Conservation (phyloP, 2,888 invertebrate species). For the Eucera pruinosa region DNA sequence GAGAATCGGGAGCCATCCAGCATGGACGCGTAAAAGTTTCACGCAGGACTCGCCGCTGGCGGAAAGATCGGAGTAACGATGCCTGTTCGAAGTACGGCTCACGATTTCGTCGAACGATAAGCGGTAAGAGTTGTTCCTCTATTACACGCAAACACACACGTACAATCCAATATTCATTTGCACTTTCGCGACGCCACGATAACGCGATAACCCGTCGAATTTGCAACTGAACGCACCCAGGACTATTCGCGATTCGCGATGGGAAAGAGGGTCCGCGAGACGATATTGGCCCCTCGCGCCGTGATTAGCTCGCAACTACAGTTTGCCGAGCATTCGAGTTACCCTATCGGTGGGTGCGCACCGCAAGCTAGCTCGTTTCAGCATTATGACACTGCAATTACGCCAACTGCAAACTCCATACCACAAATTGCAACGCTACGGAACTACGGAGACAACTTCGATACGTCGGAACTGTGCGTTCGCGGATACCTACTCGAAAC, state of each 20-base stretch:
- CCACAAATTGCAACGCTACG: conserved; percentile 46
- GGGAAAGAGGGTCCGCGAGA: too few species aligned
- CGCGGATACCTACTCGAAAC: conserved; percentile 25
- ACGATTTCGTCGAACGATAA: conserved; percentile 45
- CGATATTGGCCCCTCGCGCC: background rate
- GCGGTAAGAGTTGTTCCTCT: conserved; percentile 46
- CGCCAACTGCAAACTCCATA: conserved; percentile 54
- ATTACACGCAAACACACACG: too few species aligned
- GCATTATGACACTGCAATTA: conserved; percentile 59
- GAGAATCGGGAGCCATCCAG: too few species aligned
- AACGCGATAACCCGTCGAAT: background rate
- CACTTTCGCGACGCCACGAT: background rate
- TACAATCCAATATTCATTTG: background rate
- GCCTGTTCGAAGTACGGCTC: conserved; percentile 18
- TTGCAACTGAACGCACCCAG: too few species aligned
- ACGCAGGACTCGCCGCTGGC: background rate
- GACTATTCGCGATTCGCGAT: too few species aligned
- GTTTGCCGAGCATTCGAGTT: conserved; percentile 1
- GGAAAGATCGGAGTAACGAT: conserved; percentile 16
- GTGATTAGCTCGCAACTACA: conserved; percentile 29
- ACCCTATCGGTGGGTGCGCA: conserved; percentile 21
- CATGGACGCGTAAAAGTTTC: background rate
- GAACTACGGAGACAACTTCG: conserved; percentile 33
- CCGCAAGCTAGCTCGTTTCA: conserved; percentile 26
- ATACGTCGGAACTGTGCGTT: conserved; percentile 4